Percentiles rank a stretch among this genome's conserved stretches.
Evolutionary conservation across 2,797 vertebrate species (phyloP).

Genomic region (Spea hammondii): DNA sequence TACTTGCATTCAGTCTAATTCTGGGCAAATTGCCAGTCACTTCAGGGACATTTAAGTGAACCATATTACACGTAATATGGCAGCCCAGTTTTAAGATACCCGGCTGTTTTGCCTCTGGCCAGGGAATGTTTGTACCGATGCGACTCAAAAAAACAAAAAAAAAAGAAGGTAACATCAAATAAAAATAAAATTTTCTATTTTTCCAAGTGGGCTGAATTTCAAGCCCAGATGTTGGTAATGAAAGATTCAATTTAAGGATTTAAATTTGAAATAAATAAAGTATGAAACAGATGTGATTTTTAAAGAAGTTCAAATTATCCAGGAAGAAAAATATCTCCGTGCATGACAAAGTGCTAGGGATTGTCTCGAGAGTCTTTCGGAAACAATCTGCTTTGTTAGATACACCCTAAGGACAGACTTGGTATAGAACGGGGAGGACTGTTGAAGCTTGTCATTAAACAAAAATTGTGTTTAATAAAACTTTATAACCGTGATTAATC

Average conservation of each 20-base stretch:
- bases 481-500: constrained; percentile 88
- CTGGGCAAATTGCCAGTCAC: constrained; percentile 85
- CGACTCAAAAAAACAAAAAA: constrained; percentile 63
- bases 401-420: constrained; percentile 82
- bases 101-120: constrained; percentile 85
- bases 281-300: constrained; percentile 89
- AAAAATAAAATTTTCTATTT: constrained; percentile 83
- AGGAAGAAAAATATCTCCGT: constrained; percentile 84
- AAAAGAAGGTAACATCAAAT: constrained; percentile 71
- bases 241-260: constrained; percentile 87
- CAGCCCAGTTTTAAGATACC: constrained; percentile 82
- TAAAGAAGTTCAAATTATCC: constrained; percentile 86
- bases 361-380: constrained; percentile 82
- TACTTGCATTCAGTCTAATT: constrained; percentile 86
- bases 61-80: constrained; percentile 78
- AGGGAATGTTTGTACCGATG: constrained; percentile 78
- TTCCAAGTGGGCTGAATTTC: constrained; percentile 84
- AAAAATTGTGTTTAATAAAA: constrained; percentile 89
- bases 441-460: constrained; percentile 86
- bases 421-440: constrained; percentile 80
- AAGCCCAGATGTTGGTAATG: constrained; percentile 83
- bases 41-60: constrained; percentile 84
- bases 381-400: constrained; percentile 81
- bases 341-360: constrained; percentile 81
- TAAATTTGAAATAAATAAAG: constrained; percentile 89